A percentile compares a stretch with the other conserved stretches of the same genome.
Evolutionary conservation across 2,797 vertebrate species (phyloP).

Genomic region (Myotis planiceps): DNA sequence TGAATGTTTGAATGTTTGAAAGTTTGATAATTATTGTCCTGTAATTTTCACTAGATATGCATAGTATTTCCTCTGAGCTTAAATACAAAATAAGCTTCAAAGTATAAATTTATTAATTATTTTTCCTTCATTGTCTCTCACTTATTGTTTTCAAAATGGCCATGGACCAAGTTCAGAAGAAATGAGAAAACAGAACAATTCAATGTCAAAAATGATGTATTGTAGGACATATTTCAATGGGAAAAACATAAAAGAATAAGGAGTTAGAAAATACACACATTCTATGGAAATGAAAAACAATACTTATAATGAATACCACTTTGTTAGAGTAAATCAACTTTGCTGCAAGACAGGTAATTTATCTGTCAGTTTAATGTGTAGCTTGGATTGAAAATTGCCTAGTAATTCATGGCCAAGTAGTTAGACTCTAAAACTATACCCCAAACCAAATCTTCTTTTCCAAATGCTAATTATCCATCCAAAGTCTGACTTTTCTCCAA

Average conservation of each 20-base stretch:
- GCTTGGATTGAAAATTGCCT: not conserved
- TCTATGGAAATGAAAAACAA: constrained; percentile 52
- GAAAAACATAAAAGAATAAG: constrained; percentile 22
- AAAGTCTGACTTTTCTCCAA: not conserved
- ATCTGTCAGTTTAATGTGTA: not conserved
- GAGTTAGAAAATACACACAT: not conserved
- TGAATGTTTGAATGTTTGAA: not conserved
- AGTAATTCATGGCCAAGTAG: not conserved
- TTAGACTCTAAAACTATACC: not conserved
- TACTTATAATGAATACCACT: constrained; percentile 27
- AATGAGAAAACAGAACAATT: constrained; percentile 44
- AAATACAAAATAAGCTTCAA: not conserved
- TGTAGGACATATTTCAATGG: not conserved
- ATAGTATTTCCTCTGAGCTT: not conserved
- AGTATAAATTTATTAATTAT: constrained; percentile 8
- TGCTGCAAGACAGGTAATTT: not conserved
- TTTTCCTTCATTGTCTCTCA: constrained; percentile 22
- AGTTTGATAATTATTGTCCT: not conserved
- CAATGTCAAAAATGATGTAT: constrained; percentile 52
- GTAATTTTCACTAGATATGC: not conserved
- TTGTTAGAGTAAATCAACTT: not conserved
- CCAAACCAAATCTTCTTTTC: not conserved
- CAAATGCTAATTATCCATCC: not conserved
- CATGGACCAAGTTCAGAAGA: not conserved
- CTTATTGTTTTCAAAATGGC: constrained; percentile 10